Percentiles rank a stretch among this genome's conserved stretches.
Evolutionary conservation across 2,797 vertebrate genomes (phyloP).

Genomic region (Lepidocolaptes lacrymiger): DNA sequence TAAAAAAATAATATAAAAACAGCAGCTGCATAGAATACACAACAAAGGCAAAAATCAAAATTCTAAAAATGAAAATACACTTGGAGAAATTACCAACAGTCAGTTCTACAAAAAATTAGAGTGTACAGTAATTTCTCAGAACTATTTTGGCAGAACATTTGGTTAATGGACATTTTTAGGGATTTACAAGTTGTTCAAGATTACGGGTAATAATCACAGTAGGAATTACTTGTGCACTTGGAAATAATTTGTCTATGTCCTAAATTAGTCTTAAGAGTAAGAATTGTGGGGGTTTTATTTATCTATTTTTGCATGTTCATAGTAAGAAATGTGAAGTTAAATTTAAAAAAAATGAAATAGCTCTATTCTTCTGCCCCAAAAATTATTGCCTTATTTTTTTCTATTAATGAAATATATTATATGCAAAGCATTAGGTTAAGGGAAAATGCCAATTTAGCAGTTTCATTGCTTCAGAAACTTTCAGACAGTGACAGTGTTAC

Average conservation of each 20-base stretch:
- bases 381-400: neutral
- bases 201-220: neutral
- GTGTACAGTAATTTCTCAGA: neutral
- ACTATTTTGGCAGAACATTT: neutral
- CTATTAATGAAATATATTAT: neutral
- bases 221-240: neutral
- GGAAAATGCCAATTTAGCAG: neutral
- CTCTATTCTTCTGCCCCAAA: accelerated
- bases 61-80: conserved; percentile 32
- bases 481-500: neutral
- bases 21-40: neutral
- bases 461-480: neutral
- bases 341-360: neutral
- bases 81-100: conserved; percentile 2
- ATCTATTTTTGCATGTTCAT: neutral
- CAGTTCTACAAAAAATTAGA: neutral
- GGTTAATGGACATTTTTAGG: neutral
- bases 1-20: neutral
- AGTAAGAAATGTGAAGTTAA: neutral
- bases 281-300: neutral
- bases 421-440: neutral
- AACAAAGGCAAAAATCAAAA: conserved; percentile 25
- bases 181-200: neutral
- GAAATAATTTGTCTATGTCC: neutral
- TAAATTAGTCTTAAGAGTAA: neutral